A percentile compares a stretch with the other conserved stretches of the same genome.
phyloP scores from a whole-genome alignment of 2,888 invertebrate genomes.

The Epinotia bilunana region DNA sequence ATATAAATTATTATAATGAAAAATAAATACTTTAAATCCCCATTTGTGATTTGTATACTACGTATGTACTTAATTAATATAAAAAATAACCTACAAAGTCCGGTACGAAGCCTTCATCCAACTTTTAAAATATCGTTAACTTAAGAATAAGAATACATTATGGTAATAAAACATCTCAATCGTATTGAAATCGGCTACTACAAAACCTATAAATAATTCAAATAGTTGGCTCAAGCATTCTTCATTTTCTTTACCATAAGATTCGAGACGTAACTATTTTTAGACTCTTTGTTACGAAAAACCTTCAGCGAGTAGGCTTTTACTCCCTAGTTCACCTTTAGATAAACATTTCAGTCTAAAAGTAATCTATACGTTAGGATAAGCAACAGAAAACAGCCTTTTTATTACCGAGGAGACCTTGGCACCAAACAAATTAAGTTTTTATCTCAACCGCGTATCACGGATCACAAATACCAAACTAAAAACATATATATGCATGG shows the following conservation, averaged over 20 bases:
- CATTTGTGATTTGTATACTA: not conserved
- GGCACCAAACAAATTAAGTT: slow-evolving; percentile 49
- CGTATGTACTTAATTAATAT: too few species aligned
- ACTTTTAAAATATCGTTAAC: slow-evolving; percentile 13
- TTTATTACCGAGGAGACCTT: slow-evolving; percentile 45
- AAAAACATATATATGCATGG: slow-evolving; percentile 46
- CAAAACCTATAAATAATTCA: slow-evolving; percentile 40
- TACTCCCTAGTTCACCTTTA: not conserved
- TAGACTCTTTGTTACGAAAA: slow-evolving; percentile 32
- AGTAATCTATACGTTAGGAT: slow-evolving; percentile 5
- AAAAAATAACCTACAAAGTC: too few species aligned
- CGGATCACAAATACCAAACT: slow-evolving; percentile 47
- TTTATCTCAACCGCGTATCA: slow-evolving; percentile 48
- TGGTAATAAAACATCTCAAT: slow-evolving; percentile 15
- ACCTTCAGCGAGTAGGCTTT: slow-evolving; percentile 6
- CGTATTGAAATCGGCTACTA: slow-evolving; percentile 8
- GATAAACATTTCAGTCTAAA: slow-evolving; percentile 19
- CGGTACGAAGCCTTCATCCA: not conserved
- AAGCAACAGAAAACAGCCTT: slow-evolving; percentile 9
- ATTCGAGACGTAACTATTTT: slow-evolving; percentile 24
- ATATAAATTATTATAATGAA: too few species aligned
- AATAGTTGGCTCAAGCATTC: slow-evolving; percentile 16
- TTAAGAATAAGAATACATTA: too few species aligned
- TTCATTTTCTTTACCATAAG: slow-evolving; percentile 27
- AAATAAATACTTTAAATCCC: not conserved